Conservation (phyloP, 2,113 vertebrate genomes). For the Ahaetulla prasina region DNA sequence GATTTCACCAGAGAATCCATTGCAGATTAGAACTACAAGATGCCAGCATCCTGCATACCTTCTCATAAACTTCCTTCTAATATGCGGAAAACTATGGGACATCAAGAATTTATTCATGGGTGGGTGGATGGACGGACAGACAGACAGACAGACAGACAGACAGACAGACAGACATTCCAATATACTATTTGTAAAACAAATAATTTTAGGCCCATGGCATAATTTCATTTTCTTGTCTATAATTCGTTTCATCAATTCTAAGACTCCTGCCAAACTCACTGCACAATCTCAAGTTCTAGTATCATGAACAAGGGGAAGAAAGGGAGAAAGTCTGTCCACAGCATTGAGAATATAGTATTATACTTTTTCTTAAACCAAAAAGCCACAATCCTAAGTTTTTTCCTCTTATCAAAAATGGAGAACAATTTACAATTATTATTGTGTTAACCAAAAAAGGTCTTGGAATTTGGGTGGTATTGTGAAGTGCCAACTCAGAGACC, state of each 20-base stretch:
- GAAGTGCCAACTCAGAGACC: background rate
- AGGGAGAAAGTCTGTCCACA: background rate
- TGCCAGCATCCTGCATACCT: background rate
- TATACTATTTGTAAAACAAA: background rate
- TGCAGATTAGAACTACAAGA: background rate
- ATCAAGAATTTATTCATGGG: background rate
- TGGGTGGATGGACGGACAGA: no score
- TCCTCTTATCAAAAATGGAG: background rate
- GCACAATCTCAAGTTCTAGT: background rate
- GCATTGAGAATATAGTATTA: background rate
- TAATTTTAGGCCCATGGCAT: background rate
- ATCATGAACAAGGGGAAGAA: background rate
- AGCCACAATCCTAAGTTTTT: background rate
- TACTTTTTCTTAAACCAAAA: background rate
- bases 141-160: accelerated
- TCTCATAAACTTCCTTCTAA: background rate
- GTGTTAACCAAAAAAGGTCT: background rate
- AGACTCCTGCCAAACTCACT: background rate
- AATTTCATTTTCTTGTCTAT: background rate
- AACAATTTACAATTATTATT: background rate
- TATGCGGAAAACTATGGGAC: background rate
- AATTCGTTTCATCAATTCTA: background rate
- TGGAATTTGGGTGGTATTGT: background rate
- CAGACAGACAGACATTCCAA: background rate
- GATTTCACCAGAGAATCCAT: background rate